Evolutionary conservation across 2,797 vertebrate genomes (phyloP).

Genomic region (Ptychobarbus kaznakovi): DNA sequence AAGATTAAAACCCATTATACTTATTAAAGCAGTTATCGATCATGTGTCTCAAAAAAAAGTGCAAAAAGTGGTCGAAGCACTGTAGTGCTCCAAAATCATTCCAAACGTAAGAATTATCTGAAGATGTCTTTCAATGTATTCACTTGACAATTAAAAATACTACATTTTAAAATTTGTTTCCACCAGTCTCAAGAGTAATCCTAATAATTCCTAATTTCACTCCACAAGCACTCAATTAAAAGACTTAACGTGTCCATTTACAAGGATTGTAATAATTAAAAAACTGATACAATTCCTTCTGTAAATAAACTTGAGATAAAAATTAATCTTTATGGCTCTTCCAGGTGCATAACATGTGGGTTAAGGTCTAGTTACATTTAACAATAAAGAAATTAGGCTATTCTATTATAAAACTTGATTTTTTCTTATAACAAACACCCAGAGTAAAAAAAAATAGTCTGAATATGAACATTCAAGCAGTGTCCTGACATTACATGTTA

Average conservation of each 20-base stretch:
- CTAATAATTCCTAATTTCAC: background rate
- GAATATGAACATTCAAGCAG: background rate
- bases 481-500: background rate
- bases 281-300: background rate
- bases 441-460: background rate
- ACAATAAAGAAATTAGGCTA: background rate
- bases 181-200: background rate
- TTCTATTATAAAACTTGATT: background rate
- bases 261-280: background rate
- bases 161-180: background rate
- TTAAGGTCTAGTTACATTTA: background rate
- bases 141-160: background rate
- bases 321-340: background rate
- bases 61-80: background rate
- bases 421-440: background rate
- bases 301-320: background rate
- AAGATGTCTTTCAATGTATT: background rate
- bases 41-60: slow-evolving; percentile 45
- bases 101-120: background rate
- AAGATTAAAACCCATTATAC: slow-evolving; percentile 92
- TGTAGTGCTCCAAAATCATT: background rate
- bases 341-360: background rate
- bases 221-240: background rate
- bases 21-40: slow-evolving; percentile 88
- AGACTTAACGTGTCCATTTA: background rate